Conservation (phyloP, 1,140 invertebrate genomes). For the Drosophila triauraria region DNA sequence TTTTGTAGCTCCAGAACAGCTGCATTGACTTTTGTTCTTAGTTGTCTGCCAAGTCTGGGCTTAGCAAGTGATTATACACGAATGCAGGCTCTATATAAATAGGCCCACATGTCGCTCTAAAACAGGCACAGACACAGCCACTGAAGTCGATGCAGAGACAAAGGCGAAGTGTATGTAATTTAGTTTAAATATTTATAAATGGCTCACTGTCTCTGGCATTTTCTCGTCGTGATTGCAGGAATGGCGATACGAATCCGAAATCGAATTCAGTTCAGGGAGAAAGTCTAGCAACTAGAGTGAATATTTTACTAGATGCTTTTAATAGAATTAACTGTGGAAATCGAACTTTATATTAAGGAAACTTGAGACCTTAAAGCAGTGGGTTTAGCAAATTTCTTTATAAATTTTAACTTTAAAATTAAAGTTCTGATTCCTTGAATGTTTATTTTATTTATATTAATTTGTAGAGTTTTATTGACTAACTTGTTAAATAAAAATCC, state of each 20-base stretch:
- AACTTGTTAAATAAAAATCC: not conserved
- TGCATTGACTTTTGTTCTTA: constrained; percentile 52
- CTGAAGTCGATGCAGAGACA: constrained; percentile 23
- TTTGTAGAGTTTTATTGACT: not conserved
- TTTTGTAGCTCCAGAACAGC: constrained; percentile 16
- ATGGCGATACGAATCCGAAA: constrained; percentile 33
- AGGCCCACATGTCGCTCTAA: constrained; percentile 18
- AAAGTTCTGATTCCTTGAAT: not conserved
- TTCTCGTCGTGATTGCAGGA: constrained; percentile 15
- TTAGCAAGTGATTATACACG: constrained; percentile 51
- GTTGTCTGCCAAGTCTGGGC: constrained; percentile 44
- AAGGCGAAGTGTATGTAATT: constrained; percentile 38
- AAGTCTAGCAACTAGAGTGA: constrained; percentile 30
- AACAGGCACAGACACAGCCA: not conserved
- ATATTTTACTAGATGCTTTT: not conserved
- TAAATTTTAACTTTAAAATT: too few species aligned
- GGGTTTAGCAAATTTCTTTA: too few species aligned
- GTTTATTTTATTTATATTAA: not conserved
- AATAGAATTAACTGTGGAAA: not conserved
- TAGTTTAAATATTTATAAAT: constrained; percentile 64
- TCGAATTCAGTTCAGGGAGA: constrained; percentile 63
- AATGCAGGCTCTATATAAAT: constrained; percentile 30
- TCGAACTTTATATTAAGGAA: not conserved
- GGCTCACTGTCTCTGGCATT: constrained; percentile 31
- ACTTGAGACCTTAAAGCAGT: not conserved